Conservation (phyloP, 1,140 invertebrate genomes). For the Lepidotrigona ventralis region DNA sequence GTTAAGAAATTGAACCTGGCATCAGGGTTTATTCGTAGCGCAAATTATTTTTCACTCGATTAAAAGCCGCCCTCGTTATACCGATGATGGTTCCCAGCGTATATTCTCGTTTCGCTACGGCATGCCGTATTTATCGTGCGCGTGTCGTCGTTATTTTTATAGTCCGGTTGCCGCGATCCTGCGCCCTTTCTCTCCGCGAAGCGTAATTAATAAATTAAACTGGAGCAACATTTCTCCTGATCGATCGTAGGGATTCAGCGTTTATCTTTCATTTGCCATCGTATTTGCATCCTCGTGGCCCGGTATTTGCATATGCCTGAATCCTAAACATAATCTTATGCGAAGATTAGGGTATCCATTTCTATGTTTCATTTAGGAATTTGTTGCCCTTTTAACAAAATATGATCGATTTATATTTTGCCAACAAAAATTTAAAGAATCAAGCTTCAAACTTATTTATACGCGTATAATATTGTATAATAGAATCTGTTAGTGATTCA, state of each 20-base stretch:
- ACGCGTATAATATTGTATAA: no score
- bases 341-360: no score
- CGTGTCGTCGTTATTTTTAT: conserved; percentile 35
- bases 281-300: conserved; percentile 68
- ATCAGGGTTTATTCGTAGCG: neutral
- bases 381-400: no score
- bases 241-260: conserved; percentile 18
- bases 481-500: no score
- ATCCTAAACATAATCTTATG: conserved; percentile 57
- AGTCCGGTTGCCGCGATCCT: neutral
- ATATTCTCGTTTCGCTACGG: conserved; percentile 9
- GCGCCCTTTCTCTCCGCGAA: conserved; percentile 10
- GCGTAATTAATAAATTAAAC: conserved; percentile 42
- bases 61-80: conserved; percentile 45
- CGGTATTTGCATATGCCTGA: conserved; percentile 72
- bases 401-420: no score
- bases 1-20: conserved; percentile 39
- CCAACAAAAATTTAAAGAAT: no score
- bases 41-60: conserved; percentile 41
- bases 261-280: conserved; percentile 71
- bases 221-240: conserved; percentile 21
- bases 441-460: no score
- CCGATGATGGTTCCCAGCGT: conserved; percentile 1
- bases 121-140: neutral
- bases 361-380: no score